Percentiles rank a stretch among this genome's conserved stretches.
These are phyloP conservation scores for Phymorhynchus buccinoides DNA, from an alignment of 1,140 invertebrate genomes.

Conservation along the genomic window DNA sequence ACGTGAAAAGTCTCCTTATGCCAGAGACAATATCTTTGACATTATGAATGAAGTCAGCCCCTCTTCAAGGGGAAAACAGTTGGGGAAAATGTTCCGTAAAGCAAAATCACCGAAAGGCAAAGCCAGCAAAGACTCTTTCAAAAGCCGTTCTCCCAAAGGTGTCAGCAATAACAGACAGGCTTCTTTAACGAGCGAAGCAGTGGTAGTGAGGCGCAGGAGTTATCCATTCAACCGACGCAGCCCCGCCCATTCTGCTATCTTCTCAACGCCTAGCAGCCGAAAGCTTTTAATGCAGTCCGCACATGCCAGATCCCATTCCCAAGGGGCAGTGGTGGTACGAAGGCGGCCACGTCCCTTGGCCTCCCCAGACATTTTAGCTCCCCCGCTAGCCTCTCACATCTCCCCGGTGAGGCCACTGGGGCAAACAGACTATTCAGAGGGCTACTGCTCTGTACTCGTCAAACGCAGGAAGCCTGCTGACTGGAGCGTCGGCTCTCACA, in stretches of 20 bases:
- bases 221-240: background rate
- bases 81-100: background rate
- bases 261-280: background rate
- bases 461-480: constrained; percentile 24
- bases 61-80: background rate
- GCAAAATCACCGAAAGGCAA: background rate
- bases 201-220: background rate
- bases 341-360: constrained; percentile 27
- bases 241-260: background rate
- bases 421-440: background rate
- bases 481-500: constrained; percentile 5
- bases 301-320: background rate
- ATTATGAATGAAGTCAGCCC: constrained; percentile 25
- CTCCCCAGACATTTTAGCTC: constrained; percentile 23
- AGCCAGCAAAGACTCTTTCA: background rate
- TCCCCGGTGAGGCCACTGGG: background rate
- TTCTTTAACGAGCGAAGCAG: background rate
- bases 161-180: background rate
- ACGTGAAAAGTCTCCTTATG: background rate
- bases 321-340: constrained; percentile 30
- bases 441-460: constrained; percentile 1
- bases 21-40: constrained; percentile 36
- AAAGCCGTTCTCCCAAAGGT: background rate
- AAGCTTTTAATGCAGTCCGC: background rate
- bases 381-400: constrained; percentile 28